These are phyloP conservation scores for Hemibagrus wyckioides DNA, from an alignment of 2,113 vertebrate species.

Conservation along the genomic window DNA sequence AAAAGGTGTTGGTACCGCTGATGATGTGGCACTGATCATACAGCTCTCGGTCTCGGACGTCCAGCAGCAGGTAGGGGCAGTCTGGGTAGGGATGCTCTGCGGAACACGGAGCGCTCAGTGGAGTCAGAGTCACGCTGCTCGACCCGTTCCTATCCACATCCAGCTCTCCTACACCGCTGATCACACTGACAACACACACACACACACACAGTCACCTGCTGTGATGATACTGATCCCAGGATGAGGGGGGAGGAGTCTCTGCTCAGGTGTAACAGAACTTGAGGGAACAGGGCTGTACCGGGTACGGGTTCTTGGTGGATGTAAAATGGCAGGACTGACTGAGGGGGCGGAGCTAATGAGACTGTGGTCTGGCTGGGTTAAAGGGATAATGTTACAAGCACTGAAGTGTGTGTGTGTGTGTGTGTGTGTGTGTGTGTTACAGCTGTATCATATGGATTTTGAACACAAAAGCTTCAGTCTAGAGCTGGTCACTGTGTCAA, in stretches of 20 bases:
- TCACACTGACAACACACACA: constrained; percentile 74
- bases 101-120: constrained; percentile 25
- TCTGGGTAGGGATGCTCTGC: constrained; percentile 81
- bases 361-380: too few species aligned
- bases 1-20: constrained; percentile 74
- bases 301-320: constrained; percentile 6
- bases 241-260: constrained; percentile 33
- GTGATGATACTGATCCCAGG: constrained; percentile 20
- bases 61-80: constrained; percentile 93
- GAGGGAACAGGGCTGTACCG: constrained; percentile 17
- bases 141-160: constrained; percentile 75
- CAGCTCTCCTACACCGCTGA: constrained; percentile 90
- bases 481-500: too few species aligned
- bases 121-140: constrained; percentile 42
- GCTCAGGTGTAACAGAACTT: constrained; percentile 28
- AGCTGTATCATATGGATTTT: too few species aligned
- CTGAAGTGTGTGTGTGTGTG: not conserved
- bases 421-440: not conserved
- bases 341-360: not conserved
- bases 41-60: constrained; percentile 84
- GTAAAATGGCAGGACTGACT: not conserved
- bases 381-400: too few species aligned
- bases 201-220: constrained; percentile 9
- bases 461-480: too few species aligned
- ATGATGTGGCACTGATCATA: constrained; percentile 89